These are phyloP conservation scores for Apoderus coryli DNA, from an alignment of 2,888 invertebrate species.

Conservation along the genomic window DNA sequence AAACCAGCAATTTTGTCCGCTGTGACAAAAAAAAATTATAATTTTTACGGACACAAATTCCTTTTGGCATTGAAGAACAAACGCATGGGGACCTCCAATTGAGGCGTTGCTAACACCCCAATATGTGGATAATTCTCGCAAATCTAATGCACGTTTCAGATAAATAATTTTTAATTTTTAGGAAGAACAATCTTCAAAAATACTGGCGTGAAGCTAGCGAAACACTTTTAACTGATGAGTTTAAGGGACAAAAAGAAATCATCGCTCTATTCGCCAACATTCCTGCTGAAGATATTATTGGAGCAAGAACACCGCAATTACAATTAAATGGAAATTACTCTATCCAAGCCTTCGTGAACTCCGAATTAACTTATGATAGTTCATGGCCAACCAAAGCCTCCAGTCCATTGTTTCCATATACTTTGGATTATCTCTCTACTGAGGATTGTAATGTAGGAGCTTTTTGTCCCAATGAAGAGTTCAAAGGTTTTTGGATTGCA, in stretches of 20 bases:
- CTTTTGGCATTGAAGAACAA: too few relatives aligned
- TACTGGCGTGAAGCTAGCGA: slow-evolving; percentile 28
- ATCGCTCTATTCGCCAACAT: slow-evolving; percentile 29
- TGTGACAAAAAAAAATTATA: too few relatives aligned
- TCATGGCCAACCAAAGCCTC: slow-evolving; percentile 41
- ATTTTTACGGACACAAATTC: too few relatives aligned
- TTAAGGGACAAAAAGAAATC: slow-evolving; percentile 27
- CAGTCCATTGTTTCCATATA: slow-evolving; percentile 52
- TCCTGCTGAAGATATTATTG: slow-evolving; percentile 24
- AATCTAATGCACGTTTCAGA: too few relatives aligned
- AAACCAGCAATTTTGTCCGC: too few relatives aligned
- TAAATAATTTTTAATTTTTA: slow-evolving; percentile 14
- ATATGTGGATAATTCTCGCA: too few relatives aligned
- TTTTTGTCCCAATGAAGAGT: slow-evolving; percentile 41
- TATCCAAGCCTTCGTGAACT: slow-evolving; percentile 39
- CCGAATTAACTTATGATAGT: slow-evolving; percentile 43
- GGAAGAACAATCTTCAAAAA: slow-evolving; percentile 18
- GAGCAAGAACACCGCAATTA: slow-evolving; percentile 39
- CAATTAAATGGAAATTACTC: slow-evolving; percentile 42
- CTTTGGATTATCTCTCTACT: slow-evolving; percentile 41
- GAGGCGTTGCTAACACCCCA: too few relatives aligned
- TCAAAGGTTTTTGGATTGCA: slow-evolving; percentile 48
- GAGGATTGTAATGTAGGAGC: slow-evolving; percentile 40
- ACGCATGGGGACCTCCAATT: too few relatives aligned
- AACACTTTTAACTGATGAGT: slow-evolving; percentile 25